Percentiles rank a stretch among this genome's conserved stretches.
Conservation (phyloP, 2,797 vertebrate genomes). For the Vireo griseus region DNA sequence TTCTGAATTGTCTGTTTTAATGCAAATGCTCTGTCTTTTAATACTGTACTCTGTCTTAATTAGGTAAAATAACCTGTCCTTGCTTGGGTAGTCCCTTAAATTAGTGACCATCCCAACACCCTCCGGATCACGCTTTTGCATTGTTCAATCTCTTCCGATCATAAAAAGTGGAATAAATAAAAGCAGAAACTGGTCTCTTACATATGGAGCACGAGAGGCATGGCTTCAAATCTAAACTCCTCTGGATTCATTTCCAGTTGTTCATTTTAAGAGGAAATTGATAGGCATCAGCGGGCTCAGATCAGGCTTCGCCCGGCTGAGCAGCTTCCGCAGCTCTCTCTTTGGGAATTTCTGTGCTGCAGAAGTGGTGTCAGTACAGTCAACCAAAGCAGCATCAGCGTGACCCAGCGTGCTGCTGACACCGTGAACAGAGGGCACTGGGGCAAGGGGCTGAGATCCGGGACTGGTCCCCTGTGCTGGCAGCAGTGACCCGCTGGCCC, state of each 20-base stretch:
- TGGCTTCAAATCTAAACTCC: not conserved
- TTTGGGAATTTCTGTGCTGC: not conserved
- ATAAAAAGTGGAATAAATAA: constrained; percentile 19
- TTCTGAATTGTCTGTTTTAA: constrained; percentile 66
- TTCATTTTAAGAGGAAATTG: not conserved
- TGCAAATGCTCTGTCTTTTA: constrained; percentile 68
- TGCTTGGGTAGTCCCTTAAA: constrained; percentile 64
- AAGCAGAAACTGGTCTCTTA: not conserved
- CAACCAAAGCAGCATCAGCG: not conserved
- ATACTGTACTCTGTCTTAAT: constrained; percentile 66
- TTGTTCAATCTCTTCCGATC: not conserved
- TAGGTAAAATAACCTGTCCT: constrained; percentile 69
- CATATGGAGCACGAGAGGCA: not conserved
- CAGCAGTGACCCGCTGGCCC: not conserved
- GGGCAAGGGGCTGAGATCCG: not conserved
- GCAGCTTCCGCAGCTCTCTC: rapidly evolving
- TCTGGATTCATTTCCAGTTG: not conserved
- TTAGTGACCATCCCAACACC: constrained; percentile 44
- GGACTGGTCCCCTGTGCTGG: not conserved
- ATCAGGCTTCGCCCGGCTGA: not conserved
- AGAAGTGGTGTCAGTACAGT: not conserved
- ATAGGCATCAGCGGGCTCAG: not conserved
- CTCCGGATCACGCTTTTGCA: constrained; percentile 12
- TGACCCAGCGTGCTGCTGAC: not conserved
- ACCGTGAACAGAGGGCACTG: not conserved